These are phyloP conservation scores for Drosophila nigritarsus DNA, from an alignment of 2,888 invertebrate genomes.

Conservation along the genomic window DNA sequence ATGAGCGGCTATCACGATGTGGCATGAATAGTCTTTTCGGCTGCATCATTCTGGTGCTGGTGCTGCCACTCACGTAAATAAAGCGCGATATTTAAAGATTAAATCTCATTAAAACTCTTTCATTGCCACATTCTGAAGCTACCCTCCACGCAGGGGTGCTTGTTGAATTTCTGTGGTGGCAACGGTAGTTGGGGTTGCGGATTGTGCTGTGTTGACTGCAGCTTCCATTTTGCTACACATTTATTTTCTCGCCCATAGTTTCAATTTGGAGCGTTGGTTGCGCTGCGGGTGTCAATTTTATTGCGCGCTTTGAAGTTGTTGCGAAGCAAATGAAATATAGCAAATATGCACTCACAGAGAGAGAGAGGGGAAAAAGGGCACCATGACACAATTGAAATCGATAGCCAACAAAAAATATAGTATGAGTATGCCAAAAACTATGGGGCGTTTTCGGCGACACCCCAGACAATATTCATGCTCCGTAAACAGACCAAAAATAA, in stretches of 20 bases:
- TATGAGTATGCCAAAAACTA: conserved; percentile 57
- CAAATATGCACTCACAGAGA: conserved; percentile 1
- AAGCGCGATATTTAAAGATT: conserved; percentile 78
- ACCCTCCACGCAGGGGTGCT: not conserved
- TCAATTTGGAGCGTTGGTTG: conserved; percentile 61
- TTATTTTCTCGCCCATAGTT: conserved; percentile 74
- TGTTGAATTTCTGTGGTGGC: conserved; percentile 15
- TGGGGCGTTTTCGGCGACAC: conserved; percentile 42
- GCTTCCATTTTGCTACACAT: conserved; percentile 76
- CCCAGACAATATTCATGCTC: conserved; percentile 13
- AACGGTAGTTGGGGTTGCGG: not conserved
- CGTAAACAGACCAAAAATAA: conserved; percentile 5
- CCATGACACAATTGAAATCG: conserved; percentile 76
- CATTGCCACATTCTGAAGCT: conserved; percentile 58
- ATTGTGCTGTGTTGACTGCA: conserved; percentile 21
- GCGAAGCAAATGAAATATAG: conserved; percentile 36
- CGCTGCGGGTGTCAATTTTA: conserved; percentile 79
- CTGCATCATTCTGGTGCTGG: conserved; percentile 26
- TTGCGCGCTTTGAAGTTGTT: conserved; percentile 72
- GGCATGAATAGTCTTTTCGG: conserved; percentile 42
- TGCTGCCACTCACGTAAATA: conserved; percentile 65
- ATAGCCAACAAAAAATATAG: conserved; percentile 51
- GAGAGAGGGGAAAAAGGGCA: conserved; percentile 30
- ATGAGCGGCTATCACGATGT: conserved; percentile 32
- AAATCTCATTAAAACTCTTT: conserved; percentile 78